Evolutionary conservation across 2,888 invertebrate species (phyloP), one percentile per base, ranked within the genome.

Genomic region (Abrostola tripartita): DNA sequence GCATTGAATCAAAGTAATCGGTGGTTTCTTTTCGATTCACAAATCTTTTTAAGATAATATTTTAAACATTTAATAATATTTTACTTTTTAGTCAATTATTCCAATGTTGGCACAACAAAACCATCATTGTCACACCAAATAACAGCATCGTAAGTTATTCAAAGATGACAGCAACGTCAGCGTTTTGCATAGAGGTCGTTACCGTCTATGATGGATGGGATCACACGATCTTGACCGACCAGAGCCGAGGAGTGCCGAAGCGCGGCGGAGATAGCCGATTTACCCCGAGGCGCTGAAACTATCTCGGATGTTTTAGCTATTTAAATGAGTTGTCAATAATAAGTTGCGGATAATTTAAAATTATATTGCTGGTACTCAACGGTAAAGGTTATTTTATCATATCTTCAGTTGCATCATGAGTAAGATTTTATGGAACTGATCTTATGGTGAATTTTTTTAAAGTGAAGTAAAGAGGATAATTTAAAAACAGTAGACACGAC

Each of bases 111-210:
- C 72, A 58, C 55, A 72, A 11, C 38, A 66, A 61, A 68, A 64
- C 6, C 8, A 38, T 61, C 53, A 51, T 44, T 68, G 58, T 67
- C 81, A 81, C 65, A 65, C 61, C 49, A 12, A 61, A 42, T 42
- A 76, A 64, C 82, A 81, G 54, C 83, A 79, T 72, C 71, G 76
- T 84, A 78, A 71, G 79, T 81, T 85, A 71, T 79, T 61, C 52
- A 71, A 76, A 83, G 81, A 85, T 83, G 88, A 88, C 86, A 86
- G 86, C 81, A 75, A 83, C 84, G 85, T 88, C 88, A 89, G 78
- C 83, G 87, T 89, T 91, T 91, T 88, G 91, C 92, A 91, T 90
- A 90, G 85, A 90, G 90, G 87, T 91, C 90, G 90, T 92, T 92
- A 91, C 90, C 81, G 81, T 77, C 74, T 71, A 85, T 93, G 92